Conservation (phyloP, 1,140 invertebrate genomes). For the Heliconius eleuchia region DNA sequence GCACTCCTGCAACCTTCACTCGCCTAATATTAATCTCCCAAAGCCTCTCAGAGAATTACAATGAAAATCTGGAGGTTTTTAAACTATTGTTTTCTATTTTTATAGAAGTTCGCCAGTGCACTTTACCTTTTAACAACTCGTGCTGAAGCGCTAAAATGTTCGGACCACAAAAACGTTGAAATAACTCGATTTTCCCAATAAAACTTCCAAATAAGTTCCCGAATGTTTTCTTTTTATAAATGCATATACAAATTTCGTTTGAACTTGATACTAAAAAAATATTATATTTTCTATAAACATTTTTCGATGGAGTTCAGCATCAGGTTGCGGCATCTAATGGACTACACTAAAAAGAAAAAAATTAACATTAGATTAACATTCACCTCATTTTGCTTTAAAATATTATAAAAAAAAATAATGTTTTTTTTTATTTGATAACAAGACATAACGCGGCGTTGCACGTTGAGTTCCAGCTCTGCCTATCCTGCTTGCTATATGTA, state of each 20-base stretch:
- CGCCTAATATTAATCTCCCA: not conserved
- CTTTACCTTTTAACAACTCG: constrained; percentile 29
- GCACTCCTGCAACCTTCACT: not conserved
- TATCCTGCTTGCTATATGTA: too few relatives aligned
- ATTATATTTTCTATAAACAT: not conserved
- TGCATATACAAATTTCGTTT: too few relatives aligned
- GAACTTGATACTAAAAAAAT: not conserved
- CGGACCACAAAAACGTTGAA: constrained; percentile 31
- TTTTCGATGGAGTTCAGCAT: too few relatives aligned
- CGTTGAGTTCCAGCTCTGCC: too few relatives aligned
- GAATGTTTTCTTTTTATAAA: constrained; percentile 17
- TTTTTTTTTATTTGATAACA: too few relatives aligned
- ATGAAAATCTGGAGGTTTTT: not conserved
- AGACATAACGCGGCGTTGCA: too few relatives aligned
- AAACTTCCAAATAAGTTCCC: constrained; percentile 23
- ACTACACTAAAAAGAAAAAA: too few relatives aligned
- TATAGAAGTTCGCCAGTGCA: not conserved
- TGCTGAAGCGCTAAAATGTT: constrained; percentile 32
- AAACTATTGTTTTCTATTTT: not conserved
- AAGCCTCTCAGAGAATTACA: not conserved
- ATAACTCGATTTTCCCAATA: constrained; percentile 34
- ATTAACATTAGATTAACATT: too few relatives aligned
- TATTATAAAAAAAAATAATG: too few relatives aligned
- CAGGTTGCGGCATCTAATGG: too few relatives aligned
- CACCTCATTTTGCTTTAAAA: too few relatives aligned